phyloP scores from a whole-genome alignment of 1,140 invertebrate genomes.

The Eubasilissa regina region DNA sequence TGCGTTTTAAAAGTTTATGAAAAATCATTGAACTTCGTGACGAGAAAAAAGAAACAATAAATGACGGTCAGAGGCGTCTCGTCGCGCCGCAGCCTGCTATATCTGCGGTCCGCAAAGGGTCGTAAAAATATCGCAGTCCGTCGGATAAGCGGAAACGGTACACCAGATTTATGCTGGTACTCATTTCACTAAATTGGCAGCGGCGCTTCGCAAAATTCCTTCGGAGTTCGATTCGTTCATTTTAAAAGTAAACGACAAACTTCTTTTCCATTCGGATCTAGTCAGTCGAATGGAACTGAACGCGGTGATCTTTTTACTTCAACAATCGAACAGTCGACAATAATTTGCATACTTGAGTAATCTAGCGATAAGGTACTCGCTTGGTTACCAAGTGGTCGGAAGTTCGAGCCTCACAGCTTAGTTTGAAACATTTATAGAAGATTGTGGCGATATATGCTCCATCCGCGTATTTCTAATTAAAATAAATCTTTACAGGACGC shows the following conservation, averaged over 20 bases:
- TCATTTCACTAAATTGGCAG: conserved; percentile 10
- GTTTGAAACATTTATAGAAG: too few relatives aligned
- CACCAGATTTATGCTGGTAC: conserved; percentile 29
- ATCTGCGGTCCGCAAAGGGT: background rate
- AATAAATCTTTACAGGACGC: too few relatives aligned
- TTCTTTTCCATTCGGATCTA: background rate
- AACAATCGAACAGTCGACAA: too few relatives aligned
- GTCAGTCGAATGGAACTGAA: too few relatives aligned
- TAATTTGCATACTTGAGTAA: too few relatives aligned
- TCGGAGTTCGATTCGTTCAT: background rate
- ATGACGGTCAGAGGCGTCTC: conserved; percentile 13
- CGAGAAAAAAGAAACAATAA: conserved; percentile 37
- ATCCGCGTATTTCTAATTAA: too few relatives aligned
- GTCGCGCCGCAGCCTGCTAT: background rate
- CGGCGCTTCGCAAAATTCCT: background rate
- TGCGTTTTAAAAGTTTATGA: conserved; percentile 33
- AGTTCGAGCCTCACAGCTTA: too few relatives aligned
- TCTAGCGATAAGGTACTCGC: too few relatives aligned
- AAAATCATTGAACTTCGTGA: conserved; percentile 36
- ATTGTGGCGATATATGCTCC: too few relatives aligned
- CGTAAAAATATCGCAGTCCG: conserved; percentile 2
- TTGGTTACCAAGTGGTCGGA: too few relatives aligned
- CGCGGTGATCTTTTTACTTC: too few relatives aligned
- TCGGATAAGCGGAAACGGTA: conserved; percentile 8
- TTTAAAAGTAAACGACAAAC: background rate